Base-by-base conservation (phyloP, 2,888 invertebrate species). In the Pyrrhia umbra region DNA sequence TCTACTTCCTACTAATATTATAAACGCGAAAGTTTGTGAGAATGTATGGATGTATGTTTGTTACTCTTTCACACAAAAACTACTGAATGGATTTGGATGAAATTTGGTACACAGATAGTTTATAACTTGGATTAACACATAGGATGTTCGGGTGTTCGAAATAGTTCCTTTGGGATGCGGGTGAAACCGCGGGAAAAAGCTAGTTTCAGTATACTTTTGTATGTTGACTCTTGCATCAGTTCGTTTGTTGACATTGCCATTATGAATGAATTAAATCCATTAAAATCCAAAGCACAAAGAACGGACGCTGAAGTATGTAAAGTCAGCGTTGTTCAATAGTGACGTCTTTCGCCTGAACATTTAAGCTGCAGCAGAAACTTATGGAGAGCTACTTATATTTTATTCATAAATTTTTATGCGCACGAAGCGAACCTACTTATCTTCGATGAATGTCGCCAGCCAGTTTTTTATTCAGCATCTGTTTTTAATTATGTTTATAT, bases 341-440 rank as follows among this genome's bases (percentile, higher is more conserved):
- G n/a, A 37, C 23, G 37, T n/a, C 10, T 40, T 27, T 40, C 30
- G 2, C 20, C 21, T 25, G 9, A 34, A 18, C 25, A n/a, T 9
- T 20, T 25, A 40, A 40, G 8, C 15, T 52, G 46, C 46, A 67
- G 66, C 30, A 65, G 21, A 62, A 47, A 27, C 34, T 52, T 18
- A 5, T 42, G n/a, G 25, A 64, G 40, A 43, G 39, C 15, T 13
- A 23, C 52, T 47, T 52, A 58, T 52, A 68, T 59, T 58, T 70
- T 62, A 55, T 75, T 75, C 64, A 75, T 77, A 64, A 30, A 72
- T 66, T 72, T 54, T 57, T 65, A 56, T 61, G 46, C 27, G 37
- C 49, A 21, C 30, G 15, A 52, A 18, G 39, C 15, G 18, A 60
- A 52, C 27, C 15, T 46, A 45, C 13, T 46, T 55, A 51, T 63